Evolutionary conservation across 2,797 vertebrate species (phyloP).

Genomic region (Clamator glandarius): DNA sequence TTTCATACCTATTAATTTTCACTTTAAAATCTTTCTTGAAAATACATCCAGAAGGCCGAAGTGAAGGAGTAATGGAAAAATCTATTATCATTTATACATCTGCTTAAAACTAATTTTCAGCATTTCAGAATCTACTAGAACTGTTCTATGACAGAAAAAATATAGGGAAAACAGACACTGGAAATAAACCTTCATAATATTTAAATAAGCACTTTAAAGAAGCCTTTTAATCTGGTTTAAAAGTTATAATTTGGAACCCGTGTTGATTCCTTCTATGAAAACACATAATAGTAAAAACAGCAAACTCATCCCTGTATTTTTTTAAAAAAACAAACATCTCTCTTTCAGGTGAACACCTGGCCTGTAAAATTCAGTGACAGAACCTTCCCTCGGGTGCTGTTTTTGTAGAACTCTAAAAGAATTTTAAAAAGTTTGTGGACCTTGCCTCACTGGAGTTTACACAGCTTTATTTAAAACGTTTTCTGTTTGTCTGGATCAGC

Average conservation of each 20-base stretch:
- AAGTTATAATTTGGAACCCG: conserved; percentile 18
- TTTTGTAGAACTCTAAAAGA: conserved; percentile 63
- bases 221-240: not conserved
- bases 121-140: not conserved
- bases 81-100: not conserved
- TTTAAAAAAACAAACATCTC: not conserved
- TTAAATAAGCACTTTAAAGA: conserved; percentile 27
- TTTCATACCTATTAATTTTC: not conserved
- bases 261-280: conserved; percentile 35
- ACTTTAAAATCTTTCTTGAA: not conserved
- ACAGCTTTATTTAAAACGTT: conserved; percentile 68
- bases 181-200: not conserved
- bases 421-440: conserved; percentile 48
- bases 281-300: not conserved
- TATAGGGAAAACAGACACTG: not conserved
- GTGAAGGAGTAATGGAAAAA: not conserved
- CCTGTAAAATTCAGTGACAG: conserved; percentile 62
- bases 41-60: not conserved
- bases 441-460: conserved; percentile 61
- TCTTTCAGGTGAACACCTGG: conserved; percentile 54
- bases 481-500: conserved; percentile 64
- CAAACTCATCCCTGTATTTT: not conserved
- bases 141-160: not conserved
- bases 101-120: not conserved
- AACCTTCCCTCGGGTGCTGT: conserved; percentile 50